Evolutionary conservation across 2,797 vertebrate species (phyloP), one percentile per base, ranked within the genome.

Genomic region (Sebastes diploproa): DNA sequence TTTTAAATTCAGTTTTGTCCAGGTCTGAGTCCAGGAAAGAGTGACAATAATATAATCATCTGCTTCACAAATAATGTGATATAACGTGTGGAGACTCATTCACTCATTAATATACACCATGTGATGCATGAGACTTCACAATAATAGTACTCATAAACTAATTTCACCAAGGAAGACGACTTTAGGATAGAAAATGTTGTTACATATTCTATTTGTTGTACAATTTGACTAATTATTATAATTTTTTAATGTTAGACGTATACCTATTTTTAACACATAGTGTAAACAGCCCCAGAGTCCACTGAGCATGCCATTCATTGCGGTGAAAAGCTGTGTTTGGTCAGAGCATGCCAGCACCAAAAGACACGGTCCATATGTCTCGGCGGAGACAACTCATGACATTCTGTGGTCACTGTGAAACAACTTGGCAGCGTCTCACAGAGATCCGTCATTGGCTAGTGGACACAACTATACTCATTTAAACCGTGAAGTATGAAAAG

Each of bases 391-490:
- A 72, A 70, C 50, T 87, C 80, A 68, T 88, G 90, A 89, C 87
- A 89, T 89, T 91, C 85, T 88, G 90, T 85, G 86, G 92, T 91
- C 83, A 42, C 79, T 75, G 59, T 72, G 69, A 88, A 87, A 90
- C 80, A 76, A 82, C 84, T 91, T 92, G 91, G 90, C 92, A 91
- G 89, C 72, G 20, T 82, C 89, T 91, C 88, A 90, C 75, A 89
- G 46, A 88, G 75, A 88, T 90, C 89, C 77, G 54, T 91, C 91
- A 85, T 36, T 87, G 83, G 72, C 80, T 78, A 50, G 80, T 83
- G 79, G 78, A 84, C 86, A 86, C 83, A 91, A 91, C 82, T 91
- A 83, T 59, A 78, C 81, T 77, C 80, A 74, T 83, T 82, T 67
- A 81, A 86, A 83, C 75, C 42, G 11, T 84, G 64, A 86, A 77